phyloP scores from a whole-genome alignment of 2,888 invertebrate species.

The Luperina testacea region DNA sequence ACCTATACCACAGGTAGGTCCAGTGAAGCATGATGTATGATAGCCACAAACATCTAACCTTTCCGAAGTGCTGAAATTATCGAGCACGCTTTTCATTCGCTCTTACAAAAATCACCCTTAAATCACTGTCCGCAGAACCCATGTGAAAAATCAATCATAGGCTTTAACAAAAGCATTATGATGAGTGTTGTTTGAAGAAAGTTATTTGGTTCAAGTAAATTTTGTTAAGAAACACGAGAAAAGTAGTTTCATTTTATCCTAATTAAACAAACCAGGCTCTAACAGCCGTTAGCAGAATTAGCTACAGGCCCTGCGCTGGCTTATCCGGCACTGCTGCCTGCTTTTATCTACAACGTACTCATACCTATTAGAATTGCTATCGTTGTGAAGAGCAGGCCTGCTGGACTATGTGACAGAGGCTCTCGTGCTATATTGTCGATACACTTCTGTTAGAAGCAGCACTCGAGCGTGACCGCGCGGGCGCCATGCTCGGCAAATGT shows the following conservation, averaged over 20 bases:
- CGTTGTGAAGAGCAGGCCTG: constrained; percentile 14
- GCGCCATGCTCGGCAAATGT: not conserved
- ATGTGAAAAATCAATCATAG: not conserved
- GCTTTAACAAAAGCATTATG: not conserved
- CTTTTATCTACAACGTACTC: not conserved
- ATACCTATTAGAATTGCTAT: not conserved
- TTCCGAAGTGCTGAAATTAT: not conserved
- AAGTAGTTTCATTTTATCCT: not conserved
- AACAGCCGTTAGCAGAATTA: not conserved
- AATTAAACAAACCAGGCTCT: not conserved
- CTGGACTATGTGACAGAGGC: not conserved
- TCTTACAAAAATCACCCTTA: not conserved
- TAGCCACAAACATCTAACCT: not conserved
- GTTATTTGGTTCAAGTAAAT: not conserved
- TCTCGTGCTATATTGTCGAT: not conserved
- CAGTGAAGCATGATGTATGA: not conserved
- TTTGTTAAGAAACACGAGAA: not conserved
- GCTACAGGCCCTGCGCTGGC: not conserved
- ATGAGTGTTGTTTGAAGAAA: not conserved
- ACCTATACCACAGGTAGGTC: not conserved
- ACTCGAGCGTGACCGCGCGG: constrained; percentile 20
- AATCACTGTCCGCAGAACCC: not conserved
- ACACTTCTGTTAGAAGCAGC: constrained; percentile 12
- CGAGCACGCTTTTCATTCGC: not conserved
- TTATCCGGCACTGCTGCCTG: not conserved